phyloP scores from a whole-genome alignment of 2,888 invertebrate species.

The Arctia plantaginis region DNA sequence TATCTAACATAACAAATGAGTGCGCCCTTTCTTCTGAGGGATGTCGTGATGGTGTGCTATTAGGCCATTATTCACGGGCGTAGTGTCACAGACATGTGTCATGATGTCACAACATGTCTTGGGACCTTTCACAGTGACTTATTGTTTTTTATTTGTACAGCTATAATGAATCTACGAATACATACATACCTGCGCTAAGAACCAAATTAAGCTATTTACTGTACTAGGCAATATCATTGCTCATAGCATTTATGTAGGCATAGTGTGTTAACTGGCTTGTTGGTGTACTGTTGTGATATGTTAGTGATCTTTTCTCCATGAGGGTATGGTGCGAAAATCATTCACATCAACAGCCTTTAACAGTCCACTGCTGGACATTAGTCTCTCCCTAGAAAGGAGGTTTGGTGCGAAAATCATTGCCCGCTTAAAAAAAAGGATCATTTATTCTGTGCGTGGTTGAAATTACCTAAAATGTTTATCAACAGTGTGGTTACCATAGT shows the following conservation, averaged over 20 bases:
- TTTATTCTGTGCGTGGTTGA: no score
- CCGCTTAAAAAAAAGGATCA: no score
- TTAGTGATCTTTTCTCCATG: no score
- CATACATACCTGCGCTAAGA: background rate
- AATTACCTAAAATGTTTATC: no score
- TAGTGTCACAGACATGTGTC: constrained; percentile 34
- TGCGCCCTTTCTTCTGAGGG: background rate
- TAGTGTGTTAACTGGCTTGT: background rate
- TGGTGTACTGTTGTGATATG: no score
- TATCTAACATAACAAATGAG: constrained; percentile 12
- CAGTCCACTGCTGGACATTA: no score
- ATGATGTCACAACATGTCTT: constrained; percentile 29
- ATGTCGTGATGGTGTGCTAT: constrained; percentile 15
- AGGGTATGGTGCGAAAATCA: no score
- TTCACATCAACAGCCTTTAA: no score
- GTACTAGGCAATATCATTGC: background rate
- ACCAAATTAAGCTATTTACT: background rate
- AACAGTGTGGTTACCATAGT: no score
- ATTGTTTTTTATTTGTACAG: constrained; percentile 12
- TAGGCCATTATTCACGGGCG: constrained; percentile 16
- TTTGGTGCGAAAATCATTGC: no score
- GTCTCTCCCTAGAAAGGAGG: no score
- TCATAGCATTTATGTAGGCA: background rate
- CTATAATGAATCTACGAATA: background rate
- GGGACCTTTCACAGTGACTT: constrained; percentile 16